Base-by-base conservation (phyloP, 2,797 vertebrate genomes). In the Silurus lanzhouensis region DNA sequence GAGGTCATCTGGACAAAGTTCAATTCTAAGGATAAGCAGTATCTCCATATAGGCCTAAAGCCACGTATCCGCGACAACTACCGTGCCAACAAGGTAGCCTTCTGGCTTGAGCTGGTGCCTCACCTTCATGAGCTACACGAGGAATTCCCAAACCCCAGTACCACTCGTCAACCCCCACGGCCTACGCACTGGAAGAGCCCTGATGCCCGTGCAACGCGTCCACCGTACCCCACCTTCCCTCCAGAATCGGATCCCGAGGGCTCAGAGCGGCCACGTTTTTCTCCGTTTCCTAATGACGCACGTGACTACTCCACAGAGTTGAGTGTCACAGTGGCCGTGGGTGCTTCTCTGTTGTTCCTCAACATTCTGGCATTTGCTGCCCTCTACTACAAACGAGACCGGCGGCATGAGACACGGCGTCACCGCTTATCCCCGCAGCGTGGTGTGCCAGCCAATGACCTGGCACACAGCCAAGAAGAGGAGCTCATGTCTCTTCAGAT, bases 1-100 rank as follows among this genome's bases (percentile, higher is more conserved):
- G 97, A 98, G 91, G 97, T 98, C 75, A 97, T 97, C 86, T 99
- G 97, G 97, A 97, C 96, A 89, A 98, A 98, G 94, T 98, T 98
- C 93, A 97, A 97, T 93, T 97, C 97, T 1, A 98, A 98, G 89
- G 97, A 98, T 93, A 98, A 98, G 91, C 97, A 97, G 89, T 98
- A 98, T 88, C 96, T 98, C 19, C 97, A 99, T 92, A 98, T 98
- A 0, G 97, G 97, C 82, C 91, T 99, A 83, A 99, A 99, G 87
- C 97, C 97, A 0, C 95, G 97, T 0, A 96, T 98, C 55, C 94
- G 96, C 0, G 97, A 97, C 93, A 97, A 98, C 93, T 98, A 98
- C 91, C 94, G 97, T 0, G 97, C 97, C 90, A 98, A 98, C 93
- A 99, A 99, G 90, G 97, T 99, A 89, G 97, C 97, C 63, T 99